Conservation (phyloP, 2,797 vertebrate genomes). For the Diceros bicornis region DNA sequence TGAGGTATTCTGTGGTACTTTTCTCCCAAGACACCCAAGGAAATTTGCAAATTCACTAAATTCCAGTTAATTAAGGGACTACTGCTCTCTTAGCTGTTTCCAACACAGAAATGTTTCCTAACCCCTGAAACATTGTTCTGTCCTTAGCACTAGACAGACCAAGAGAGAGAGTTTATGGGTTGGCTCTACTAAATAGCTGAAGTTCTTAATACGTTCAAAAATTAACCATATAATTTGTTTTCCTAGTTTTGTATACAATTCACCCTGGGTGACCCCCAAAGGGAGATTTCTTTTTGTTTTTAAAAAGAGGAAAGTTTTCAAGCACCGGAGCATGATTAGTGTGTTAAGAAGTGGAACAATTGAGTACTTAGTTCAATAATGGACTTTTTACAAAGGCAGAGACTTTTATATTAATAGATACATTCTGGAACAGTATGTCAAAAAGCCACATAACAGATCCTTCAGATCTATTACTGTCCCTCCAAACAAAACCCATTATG, state of each 20-base stretch:
- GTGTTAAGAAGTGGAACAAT: neutral
- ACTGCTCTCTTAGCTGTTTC: neutral
- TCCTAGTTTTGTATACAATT: neutral
- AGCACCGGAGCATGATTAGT: neutral
- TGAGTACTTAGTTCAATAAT: constrained; percentile 70
- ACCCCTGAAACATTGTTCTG: neutral
- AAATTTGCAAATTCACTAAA: neutral
- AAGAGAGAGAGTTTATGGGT: neutral
- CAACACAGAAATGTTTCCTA: neutral
- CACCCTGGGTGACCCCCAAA: neutral
- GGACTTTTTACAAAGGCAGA: constrained; percentile 78
- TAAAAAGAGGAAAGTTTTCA: constrained; percentile 20
- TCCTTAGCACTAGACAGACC: neutral
- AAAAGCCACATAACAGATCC: constrained; percentile 73
- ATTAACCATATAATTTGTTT: constrained; percentile 15
- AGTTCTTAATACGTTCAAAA: neutral
- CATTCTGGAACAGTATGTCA: constrained; percentile 68
- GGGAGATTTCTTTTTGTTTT: neutral
- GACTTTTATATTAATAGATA: constrained; percentile 75
- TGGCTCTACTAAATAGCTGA: neutral
- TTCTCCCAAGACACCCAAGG: neutral
- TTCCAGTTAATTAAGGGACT: neutral
- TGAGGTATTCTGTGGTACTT: neutral
- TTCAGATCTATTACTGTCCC: constrained; percentile 53
- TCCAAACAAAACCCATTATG: constrained; percentile 60